Evolutionary conservation across 2,888 invertebrate species (phyloP), one percentile per base, ranked within the genome.

Genomic region (Helobdella robusta): DNA sequence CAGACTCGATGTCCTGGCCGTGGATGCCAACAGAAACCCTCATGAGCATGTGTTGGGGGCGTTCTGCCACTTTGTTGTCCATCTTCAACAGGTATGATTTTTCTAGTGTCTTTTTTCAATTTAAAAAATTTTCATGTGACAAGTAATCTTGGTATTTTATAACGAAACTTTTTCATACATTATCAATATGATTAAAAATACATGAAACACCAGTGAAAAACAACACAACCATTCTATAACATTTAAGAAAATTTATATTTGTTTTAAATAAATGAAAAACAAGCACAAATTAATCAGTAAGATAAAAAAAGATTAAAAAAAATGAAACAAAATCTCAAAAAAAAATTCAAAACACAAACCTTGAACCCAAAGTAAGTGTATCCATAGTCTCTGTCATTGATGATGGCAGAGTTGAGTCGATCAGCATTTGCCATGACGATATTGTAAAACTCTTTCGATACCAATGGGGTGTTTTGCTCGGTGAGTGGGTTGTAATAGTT

Each of bases 351-450:
- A n/a, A n/a, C n/a, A n/a, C n/a, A n/a, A n/a, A 78, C 77, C 81
- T 95, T 97, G 76, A 97, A 97, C n/a, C 97, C 98, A 83, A 99
- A 98, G 78, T 92, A 98, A 76, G 92, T 94, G 81, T 95, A 98
- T 67, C 85, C 87, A 79, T 91, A 98, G 80, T 98, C 98, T 73
- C 97, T 85, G 76, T 95, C 93, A 79, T 97, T 94, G 48, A 95
- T 90, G 73, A 98, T 93, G 25, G 92, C 88, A 4, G 94, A 92
- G 80, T 98, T 92, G 60, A 98, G 81, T 68, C 85, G 83, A 44
- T 91, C 90, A n/a, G 91, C 87, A 81, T 97, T 85, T 67, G 87
- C 84, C 82, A 87, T 85, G 15, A 97, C 86, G 59, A 94, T 86
- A 36, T 87, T 83, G 74, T 89, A 86, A 74, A 88, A 86, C 70